phyloP scores from a whole-genome alignment of 2,888 invertebrate species.

The Erebia palarica region DNA sequence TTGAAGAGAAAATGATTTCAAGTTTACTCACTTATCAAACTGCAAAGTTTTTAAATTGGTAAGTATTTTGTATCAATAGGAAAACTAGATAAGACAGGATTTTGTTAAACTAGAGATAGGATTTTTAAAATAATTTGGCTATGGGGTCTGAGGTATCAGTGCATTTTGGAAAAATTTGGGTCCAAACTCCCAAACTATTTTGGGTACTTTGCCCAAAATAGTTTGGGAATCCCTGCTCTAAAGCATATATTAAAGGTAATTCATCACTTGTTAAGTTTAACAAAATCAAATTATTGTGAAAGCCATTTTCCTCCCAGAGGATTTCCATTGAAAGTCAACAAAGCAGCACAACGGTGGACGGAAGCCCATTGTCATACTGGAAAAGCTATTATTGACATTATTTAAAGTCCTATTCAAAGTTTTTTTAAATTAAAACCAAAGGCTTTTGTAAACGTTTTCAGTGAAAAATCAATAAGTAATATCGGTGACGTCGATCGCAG shows the following conservation, averaged over 20 bases:
- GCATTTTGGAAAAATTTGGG: too few relatives aligned
- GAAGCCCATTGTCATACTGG: slow-evolving; percentile 73
- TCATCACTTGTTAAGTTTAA: slow-evolving; percentile 64
- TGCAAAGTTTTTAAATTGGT: too few relatives aligned
- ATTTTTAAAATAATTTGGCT: too few relatives aligned
- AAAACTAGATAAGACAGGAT: too few relatives aligned
- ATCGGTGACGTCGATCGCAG: slow-evolving; percentile 20
- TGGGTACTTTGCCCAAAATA: too few relatives aligned
- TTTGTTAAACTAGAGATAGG: too few relatives aligned
- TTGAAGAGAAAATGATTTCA: too few relatives aligned
- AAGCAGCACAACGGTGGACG: slow-evolving; percentile 71
- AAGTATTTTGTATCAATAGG: too few relatives aligned
- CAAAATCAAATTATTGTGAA: slow-evolving; percentile 68
- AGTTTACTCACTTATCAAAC: too few relatives aligned
- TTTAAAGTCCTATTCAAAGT: slow-evolving; percentile 74
- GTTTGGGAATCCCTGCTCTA: too few relatives aligned
- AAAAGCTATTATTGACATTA: slow-evolving; percentile 77
- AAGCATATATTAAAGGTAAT: slow-evolving; percentile 53
- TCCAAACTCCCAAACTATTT: too few relatives aligned
- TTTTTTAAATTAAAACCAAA: slow-evolving; percentile 40
- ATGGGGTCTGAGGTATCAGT: too few relatives aligned
- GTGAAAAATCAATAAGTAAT: slow-evolving; percentile 37
- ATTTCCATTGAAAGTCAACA: slow-evolving; percentile 69
- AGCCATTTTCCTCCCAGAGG: slow-evolving; percentile 72
- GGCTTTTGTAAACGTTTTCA: slow-evolving; percentile 32